Percentiles rank a stretch among this genome's conserved stretches.
These are phyloP conservation scores for Alcedo atthis DNA, from an alignment of 2,797 vertebrate genomes.

Conservation along the genomic window DNA sequence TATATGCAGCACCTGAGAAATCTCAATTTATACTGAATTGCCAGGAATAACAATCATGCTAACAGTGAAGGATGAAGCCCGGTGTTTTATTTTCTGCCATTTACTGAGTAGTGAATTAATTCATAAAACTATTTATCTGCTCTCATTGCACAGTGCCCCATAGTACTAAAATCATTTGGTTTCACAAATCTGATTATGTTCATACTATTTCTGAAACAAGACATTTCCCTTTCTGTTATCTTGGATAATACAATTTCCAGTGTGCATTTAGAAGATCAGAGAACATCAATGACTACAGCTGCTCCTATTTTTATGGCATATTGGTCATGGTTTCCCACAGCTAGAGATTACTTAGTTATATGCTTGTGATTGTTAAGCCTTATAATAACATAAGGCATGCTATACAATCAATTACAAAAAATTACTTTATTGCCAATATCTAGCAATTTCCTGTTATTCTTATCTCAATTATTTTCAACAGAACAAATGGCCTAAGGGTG, in stretches of 20 bases:
- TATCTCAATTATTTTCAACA: conserved; percentile 53
- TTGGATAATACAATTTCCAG: conserved; percentile 60
- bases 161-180: conserved; percentile 41
- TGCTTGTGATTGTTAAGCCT: conserved; percentile 56
- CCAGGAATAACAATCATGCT: background rate
- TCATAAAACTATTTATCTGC: conserved; percentile 14
- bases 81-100: conserved; percentile 18
- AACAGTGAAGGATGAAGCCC: background rate
- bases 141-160: background rate
- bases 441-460: conserved; percentile 67
- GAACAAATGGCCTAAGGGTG: background rate
- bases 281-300: conserved; percentile 55
- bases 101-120: conserved; percentile 15
- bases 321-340: conserved; percentile 22
- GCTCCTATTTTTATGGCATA: conserved; percentile 40
- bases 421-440: conserved; percentile 65
- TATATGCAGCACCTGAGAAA: background rate
- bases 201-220: conserved; percentile 60
- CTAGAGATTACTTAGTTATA: conserved; percentile 52
- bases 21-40: background rate
- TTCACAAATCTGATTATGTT: conserved; percentile 53
- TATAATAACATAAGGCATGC: conserved; percentile 43
- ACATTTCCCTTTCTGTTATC: conserved; percentile 57
- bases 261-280: conserved; percentile 57
- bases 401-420: conserved; percentile 63